Conservation (phyloP, 35 echinoderm and acorn worm genomes). For the Chiridota heheva region DNA sequence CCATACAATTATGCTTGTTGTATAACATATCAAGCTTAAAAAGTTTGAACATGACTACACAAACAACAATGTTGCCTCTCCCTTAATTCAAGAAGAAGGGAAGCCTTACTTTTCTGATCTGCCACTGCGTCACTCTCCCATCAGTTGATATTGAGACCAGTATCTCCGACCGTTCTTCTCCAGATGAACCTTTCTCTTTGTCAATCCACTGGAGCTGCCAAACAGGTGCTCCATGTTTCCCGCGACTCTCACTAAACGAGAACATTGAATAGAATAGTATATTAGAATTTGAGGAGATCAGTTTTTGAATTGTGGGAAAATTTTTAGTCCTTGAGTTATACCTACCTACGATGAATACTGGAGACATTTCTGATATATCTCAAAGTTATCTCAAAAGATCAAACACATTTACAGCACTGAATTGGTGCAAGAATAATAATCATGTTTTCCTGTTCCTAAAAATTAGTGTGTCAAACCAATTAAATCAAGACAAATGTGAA, state of each 20-base stretch:
- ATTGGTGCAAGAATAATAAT: conserved; percentile 23
- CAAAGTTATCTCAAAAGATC: no score
- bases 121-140: conserved; percentile 96
- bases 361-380: no score
- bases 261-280: neutral
- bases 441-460: neutral
- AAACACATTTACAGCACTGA: conserved; percentile 14
- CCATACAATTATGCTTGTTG: no score
- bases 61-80: no score
- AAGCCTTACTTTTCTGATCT: conserved; percentile 90
- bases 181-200: conserved; percentile 87
- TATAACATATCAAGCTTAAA: no score
- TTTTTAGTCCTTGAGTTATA: neutral
- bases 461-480: no score
- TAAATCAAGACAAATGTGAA: no score
- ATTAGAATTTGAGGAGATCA: no score
- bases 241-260: conserved; percentile 70
- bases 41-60: no score
- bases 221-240: conserved; percentile 91
- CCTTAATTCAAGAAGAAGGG: neutral
- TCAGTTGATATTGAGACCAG: conserved; percentile 94
- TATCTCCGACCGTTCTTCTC: conserved; percentile 84
- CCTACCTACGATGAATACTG: no score
- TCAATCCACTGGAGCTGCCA: conserved; percentile 99
- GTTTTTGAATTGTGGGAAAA: no score